Base-by-base conservation (phyloP, 30 jellyfish, hydroid and myxozoan species). In the Aurelia aurita region DNA sequence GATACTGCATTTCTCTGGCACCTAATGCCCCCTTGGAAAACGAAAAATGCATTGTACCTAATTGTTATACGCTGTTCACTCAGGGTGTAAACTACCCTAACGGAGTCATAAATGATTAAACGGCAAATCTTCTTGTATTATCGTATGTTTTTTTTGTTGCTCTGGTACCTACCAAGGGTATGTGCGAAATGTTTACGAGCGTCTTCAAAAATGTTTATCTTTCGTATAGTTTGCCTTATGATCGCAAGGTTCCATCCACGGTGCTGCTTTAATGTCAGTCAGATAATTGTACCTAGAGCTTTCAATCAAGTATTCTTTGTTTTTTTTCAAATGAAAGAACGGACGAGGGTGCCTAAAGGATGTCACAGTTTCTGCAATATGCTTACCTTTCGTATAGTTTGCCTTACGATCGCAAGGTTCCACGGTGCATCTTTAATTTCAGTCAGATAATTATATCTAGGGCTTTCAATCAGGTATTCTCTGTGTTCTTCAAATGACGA, bases 341-440 rank as follows among this genome's bases (percentile, higher is more conserved):
- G 18, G 75, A 79, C 25, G 65, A 27, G 8, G 2, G 43, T 5
- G 51, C 51, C 51, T 5, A 7, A 39, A 39, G 14, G 15, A 39
- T 39, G 16, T 39, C 15, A 39, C 7, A 39, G 13, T 1, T 14
- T 39, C 18, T 7, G 51, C 2, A 39, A 39, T n/a, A n/a, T 6
- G 21, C 80, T 51, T 55, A 81, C 91, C 91, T 81, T 81, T 32
- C 91, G 60, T 0, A 81, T 59, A 0, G 91, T 27, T 31, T 81
- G 85, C 15, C 91, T 46, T 18, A 81, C 1, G n/a, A 54, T 39
- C 5, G 32, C 55, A 54, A 43, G 65, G 46, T 35, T 68, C 91
- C 91, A 81, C 18, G 91, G 91, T 5, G 71, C 91, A 81, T 55
- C 84, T 39, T 81, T 67, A 3, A 68, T 43, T 22, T 81, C 91